Evolutionary conservation across 2,888 invertebrate species (phyloP).

Genomic region (Stratiomys singularior): DNA sequence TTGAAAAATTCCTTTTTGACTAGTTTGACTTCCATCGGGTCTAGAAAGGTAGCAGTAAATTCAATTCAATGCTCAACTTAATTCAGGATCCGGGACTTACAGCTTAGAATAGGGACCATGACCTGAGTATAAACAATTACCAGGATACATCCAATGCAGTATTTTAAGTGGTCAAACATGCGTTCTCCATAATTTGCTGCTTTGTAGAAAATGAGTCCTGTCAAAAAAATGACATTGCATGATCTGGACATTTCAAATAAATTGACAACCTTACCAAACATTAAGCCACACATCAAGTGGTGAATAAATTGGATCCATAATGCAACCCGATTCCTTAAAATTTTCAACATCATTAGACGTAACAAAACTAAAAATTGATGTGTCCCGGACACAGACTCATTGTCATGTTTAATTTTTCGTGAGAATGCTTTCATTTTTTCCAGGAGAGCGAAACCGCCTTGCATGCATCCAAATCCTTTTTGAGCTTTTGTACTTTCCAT

Average conservation of each 20-base stretch:
- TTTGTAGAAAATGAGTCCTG: conserved; percentile 72
- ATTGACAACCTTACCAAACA: conserved; percentile 65
- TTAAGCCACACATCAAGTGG: conserved; percentile 71
- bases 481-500: conserved; percentile 47
- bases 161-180: conserved; percentile 76
- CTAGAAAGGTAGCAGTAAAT: conserved; percentile 64
- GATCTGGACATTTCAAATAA: too few relatives aligned
- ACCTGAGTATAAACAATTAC: conserved; percentile 76
- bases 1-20: conserved; percentile 77
- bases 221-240: not conserved
- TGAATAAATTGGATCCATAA: conserved; percentile 72
- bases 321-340: conserved; percentile 70
- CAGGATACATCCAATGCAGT: conserved; percentile 73
- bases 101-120: conserved; percentile 75
- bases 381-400: conserved; percentile 68
- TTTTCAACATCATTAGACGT: conserved; percentile 71
- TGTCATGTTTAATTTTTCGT: conserved; percentile 62
- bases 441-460: conserved; percentile 57
- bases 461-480: conserved; percentile 39
- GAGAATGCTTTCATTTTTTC: conserved; percentile 69
- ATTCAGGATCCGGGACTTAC: too few relatives aligned
- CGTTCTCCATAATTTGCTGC: conserved; percentile 73
- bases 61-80: too few relatives aligned
- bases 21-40: conserved; percentile 75
- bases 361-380: conserved; percentile 72